Evolutionary conservation across 2,888 invertebrate species (phyloP), one percentile per base, ranked within the genome.

Genomic region (Agrochola circellaris): DNA sequence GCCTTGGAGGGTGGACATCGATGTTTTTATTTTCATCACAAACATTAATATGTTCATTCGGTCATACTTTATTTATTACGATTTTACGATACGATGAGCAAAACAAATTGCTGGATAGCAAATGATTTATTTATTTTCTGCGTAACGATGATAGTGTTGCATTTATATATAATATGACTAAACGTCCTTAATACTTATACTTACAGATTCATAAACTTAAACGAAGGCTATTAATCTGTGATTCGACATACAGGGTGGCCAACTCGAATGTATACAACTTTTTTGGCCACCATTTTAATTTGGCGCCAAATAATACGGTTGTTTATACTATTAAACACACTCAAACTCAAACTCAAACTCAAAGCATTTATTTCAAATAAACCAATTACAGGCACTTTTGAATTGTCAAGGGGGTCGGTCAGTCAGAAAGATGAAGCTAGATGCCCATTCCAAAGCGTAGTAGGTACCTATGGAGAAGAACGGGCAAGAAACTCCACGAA

Each of bases 1-100:
- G 93, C 92, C 93, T 91, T 87, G 90, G 90, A 93, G 96, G 95
- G 95, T 95, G 95, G 95, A 95, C 96, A 93, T 86, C 85, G 91
- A 92, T 92, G 92, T 93, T 94, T 94, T 93, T 93, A 94, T 95
- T 94, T 94, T 92, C 90, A 93, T 93, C 89, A 91, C 89, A 94
- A 95, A 95, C 92, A 95, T 94, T 94, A 92, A 94, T 94, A 93
- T 90, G 90, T 86, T 87, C 89, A 80, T 82, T 85, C 85, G 82
- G 73, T 85, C 86, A 81, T 90, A 89, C 86, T 86, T 85, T 87
- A 82, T 79, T 85, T 86, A 83, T 85, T 79, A 77, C 71, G 81
- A 79, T 85, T 81, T 82, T 79, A 79, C 81, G 82, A 75, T 75
- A 81, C 64, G 78, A 69, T 84, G 72, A 54, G 68, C 74, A 56